These are phyloP conservation scores for Ecdyonurus torrentis DNA, from an alignment of 2,888 invertebrate genomes.

Conservation along the genomic window DNA sequence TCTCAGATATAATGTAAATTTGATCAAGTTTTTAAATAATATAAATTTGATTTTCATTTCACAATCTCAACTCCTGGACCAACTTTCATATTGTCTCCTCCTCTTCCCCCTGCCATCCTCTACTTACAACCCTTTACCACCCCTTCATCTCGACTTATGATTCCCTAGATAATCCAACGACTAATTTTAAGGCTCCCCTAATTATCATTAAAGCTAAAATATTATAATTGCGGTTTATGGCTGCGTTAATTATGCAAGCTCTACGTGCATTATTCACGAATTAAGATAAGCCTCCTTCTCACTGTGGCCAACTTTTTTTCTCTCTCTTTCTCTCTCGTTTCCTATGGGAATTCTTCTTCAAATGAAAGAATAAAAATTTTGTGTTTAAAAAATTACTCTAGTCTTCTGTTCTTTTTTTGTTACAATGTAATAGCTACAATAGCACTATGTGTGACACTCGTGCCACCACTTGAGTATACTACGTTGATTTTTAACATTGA, in stretches of 20 bases:
- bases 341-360: background rate
- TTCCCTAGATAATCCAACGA: conserved; percentile 3
- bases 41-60: no score
- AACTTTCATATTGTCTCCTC: background rate
- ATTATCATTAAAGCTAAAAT: conserved; percentile 3
- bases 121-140: background rate
- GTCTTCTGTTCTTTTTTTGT: no score
- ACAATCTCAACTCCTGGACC: background rate
- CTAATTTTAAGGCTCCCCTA: conserved; percentile 3
- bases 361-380: background rate
- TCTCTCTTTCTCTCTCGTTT: background rate
- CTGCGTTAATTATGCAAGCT: conserved; percentile 2
- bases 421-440: no score
- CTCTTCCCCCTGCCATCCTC: background rate
- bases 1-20: no score
- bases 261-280: conserved; percentile 2
- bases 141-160: conserved; percentile 1
- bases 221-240: conserved; percentile 4
- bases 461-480: no score
- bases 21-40: no score
- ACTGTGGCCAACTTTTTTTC: background rate
- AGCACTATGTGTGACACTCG: no score
- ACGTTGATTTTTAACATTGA: no score
- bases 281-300: background rate
- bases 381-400: background rate